These are phyloP conservation scores for Solenodon paradoxus DNA, from an alignment of 2,113 vertebrate genomes.

Conservation along the genomic window DNA sequence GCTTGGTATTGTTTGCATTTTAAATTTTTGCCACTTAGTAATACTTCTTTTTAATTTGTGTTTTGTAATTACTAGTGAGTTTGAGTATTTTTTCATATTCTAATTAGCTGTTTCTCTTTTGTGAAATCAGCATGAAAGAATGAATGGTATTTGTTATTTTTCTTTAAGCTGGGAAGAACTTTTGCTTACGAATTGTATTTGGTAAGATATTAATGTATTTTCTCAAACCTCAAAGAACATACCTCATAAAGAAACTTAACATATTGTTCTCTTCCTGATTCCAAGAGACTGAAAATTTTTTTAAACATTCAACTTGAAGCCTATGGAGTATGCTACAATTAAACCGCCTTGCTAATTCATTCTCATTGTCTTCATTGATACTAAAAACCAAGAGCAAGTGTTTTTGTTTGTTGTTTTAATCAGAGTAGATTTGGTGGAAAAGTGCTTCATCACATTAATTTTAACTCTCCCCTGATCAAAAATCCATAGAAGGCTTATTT, in stretches of 20 bases:
- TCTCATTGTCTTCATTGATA: constrained; percentile 13
- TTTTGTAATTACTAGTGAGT: constrained; percentile 13
- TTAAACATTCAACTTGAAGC: constrained; percentile 3
- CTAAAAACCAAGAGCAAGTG: constrained; percentile 13
- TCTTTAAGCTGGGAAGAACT: constrained; percentile 19
- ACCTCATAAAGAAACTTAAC: background rate
- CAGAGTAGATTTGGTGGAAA: background rate
- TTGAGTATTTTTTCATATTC: constrained; percentile 31
- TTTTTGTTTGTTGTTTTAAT: too few species aligned
- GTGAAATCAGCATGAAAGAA: constrained; percentile 29
- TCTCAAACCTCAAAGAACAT: background rate
- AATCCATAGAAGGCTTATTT: constrained; percentile 25
- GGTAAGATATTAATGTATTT: background rate
- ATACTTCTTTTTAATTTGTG: constrained; percentile 5
- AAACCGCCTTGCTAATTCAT: background rate
- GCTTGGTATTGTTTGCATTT: background rate
- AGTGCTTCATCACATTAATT: background rate
- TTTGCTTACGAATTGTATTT: background rate
- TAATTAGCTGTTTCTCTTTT: constrained; percentile 17
- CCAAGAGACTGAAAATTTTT: background rate
- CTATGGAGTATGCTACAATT: background rate
- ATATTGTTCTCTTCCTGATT: constrained; percentile 24
- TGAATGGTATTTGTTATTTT: background rate
- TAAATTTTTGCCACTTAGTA: background rate
- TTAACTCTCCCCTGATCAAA: background rate